phyloP scores from a whole-genome alignment of 1,140 invertebrate species.

The Drosophila kepulauana region DNA sequence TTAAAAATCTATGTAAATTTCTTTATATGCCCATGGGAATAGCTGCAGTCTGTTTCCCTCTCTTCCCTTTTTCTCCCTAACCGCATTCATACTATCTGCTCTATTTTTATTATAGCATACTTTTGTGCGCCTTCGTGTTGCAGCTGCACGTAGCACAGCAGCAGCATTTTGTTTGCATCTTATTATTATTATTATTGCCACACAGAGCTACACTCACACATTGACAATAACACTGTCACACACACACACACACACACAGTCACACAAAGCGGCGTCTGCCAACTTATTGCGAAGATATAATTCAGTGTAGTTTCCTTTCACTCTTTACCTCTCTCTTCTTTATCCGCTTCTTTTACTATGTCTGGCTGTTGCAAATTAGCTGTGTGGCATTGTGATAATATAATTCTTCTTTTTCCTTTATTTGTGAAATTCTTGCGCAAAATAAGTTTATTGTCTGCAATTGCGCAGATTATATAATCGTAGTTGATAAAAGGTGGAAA shows the following conservation, averaged over 20 bases:
- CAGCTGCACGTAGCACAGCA: conserved; percentile 49
- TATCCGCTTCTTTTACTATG: background rate
- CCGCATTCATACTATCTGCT: conserved; percentile 13
- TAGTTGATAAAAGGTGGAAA: conserved; percentile 24
- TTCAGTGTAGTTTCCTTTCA: conserved; percentile 67
- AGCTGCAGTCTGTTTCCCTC: background rate
- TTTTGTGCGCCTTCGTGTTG: conserved; percentile 37
- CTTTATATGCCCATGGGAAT: conserved; percentile 62
- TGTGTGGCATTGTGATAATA: conserved; percentile 78
- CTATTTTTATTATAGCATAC: conserved; percentile 40
- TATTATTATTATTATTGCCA: conserved; percentile 79
- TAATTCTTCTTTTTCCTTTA: conserved; percentile 49
- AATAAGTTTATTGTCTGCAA: conserved; percentile 79
- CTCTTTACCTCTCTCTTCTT: conserved; percentile 9
- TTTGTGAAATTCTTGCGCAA: conserved; percentile 60
- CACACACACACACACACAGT: conserved; percentile 38
- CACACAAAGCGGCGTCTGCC: conserved; percentile 48
- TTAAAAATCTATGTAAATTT: conserved; percentile 78
- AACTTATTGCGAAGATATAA: conserved; percentile 81
- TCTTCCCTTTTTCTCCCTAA: background rate
- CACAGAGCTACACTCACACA: conserved; percentile 40
- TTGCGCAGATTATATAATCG: conserved; percentile 74
- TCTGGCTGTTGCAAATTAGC: conserved; percentile 65
- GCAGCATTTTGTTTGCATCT: conserved; percentile 68
- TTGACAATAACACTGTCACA: background rate